phyloP scores from a whole-genome alignment of 2,797 vertebrate species.

The Siniperca scherzeri region DNA sequence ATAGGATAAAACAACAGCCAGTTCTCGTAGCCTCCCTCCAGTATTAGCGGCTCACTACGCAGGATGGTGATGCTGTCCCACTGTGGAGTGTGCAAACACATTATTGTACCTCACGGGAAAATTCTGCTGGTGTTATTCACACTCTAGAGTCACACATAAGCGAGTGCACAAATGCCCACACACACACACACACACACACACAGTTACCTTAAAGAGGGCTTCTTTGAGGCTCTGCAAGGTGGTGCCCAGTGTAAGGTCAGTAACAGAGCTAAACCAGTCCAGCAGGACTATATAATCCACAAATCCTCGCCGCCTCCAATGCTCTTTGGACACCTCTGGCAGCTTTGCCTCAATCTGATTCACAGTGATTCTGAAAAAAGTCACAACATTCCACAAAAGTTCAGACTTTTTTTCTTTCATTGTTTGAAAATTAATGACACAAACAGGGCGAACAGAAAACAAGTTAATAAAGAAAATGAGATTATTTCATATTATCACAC shows the following conservation, averaged over 20 bases:
- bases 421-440: neutral
- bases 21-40: constrained; percentile 98
- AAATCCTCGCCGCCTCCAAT: constrained; percentile 90
- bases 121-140: constrained; percentile 14
- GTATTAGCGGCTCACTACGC: constrained; percentile 92
- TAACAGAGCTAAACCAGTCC: constrained; percentile 95
- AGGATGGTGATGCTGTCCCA: constrained; percentile 97
- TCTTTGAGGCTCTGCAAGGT: constrained; percentile 96
- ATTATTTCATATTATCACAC: neutral
- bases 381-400: neutral
- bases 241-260: constrained; percentile 91
- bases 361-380: constrained; percentile 90
- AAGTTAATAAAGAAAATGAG: neutral
- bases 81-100: constrained; percentile 75
- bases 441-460: neutral
- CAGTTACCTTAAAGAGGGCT: constrained; percentile 93
- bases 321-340: constrained; percentile 89
- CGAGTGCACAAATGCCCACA: neutral
- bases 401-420: neutral
- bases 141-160: neutral
- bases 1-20: constrained; percentile 99
- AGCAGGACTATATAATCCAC: constrained; percentile 93
- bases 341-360: constrained; percentile 93
- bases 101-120: constrained; percentile 20
- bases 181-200: neutral